Evolutionary conservation across 2,113 vertebrate species (phyloP).

Genomic region (Nerophis lumbriciformis): DNA sequence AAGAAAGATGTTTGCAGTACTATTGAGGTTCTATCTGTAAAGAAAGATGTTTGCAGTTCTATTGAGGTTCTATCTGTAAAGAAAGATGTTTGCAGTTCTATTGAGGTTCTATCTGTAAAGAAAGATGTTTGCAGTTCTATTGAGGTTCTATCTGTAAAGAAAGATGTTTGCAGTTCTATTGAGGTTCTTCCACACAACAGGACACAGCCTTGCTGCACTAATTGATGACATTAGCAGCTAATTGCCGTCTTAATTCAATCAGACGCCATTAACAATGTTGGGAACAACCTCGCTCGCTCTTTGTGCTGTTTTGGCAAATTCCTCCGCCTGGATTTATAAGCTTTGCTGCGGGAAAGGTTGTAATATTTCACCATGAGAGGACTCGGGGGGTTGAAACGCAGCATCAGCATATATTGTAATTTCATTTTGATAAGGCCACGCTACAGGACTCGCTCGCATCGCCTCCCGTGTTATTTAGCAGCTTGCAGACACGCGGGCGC

Average conservation of each 20-base stretch:
- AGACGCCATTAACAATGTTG: slow-evolving; percentile 73
- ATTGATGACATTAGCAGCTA: slow-evolving; percentile 80
- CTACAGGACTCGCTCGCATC: slow-evolving; percentile 58
- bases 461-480: slow-evolving; percentile 45
- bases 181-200: slow-evolving; percentile 29
- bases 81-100: too few relatives aligned
- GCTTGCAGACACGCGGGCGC: slow-evolving; percentile 51
- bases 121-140: too few relatives aligned
- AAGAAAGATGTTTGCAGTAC: too few relatives aligned
- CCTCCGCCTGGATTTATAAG: slow-evolving; percentile 79
- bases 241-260: slow-evolving; percentile 78
- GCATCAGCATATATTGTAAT: slow-evolving; percentile 83
- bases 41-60: too few relatives aligned
- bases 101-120: too few relatives aligned
- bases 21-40: too few relatives aligned
- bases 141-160: too few relatives aligned
- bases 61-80: too few relatives aligned
- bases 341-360: slow-evolving; percentile 80
- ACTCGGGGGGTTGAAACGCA: slow-evolving; percentile 62
- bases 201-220: slow-evolving; percentile 68
- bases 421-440: slow-evolving; percentile 78
- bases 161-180: too few relatives aligned
- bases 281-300: background rate
- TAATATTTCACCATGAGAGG: slow-evolving; percentile 76
- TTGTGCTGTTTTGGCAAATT: slow-evolving; percentile 80